Conservation (phyloP, 1,140 invertebrate genomes). For the Cecropterus lyciades region DNA sequence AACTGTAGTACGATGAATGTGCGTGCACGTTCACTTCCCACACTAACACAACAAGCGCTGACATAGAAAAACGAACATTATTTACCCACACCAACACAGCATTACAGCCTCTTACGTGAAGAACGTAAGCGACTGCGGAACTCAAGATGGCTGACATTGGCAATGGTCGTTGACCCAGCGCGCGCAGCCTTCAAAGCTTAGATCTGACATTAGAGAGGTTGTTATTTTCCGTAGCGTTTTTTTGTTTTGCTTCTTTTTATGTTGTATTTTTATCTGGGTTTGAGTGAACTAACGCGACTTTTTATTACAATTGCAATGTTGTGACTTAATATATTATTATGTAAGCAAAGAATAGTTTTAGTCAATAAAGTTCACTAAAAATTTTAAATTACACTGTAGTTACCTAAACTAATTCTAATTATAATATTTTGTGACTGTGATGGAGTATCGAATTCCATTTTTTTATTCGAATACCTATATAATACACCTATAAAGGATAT, state of each 20-base stretch:
- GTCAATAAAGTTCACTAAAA: background rate
- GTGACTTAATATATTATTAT: conserved; percentile 9
- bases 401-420: too few relatives aligned
- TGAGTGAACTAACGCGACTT: conserved; percentile 8
- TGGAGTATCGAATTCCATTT: too few relatives aligned
- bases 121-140: conserved; percentile 81
- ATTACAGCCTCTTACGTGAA: conserved; percentile 82
- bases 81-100: conserved; percentile 64
- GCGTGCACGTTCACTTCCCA: conserved; percentile 62
- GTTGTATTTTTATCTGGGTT: conserved; percentile 24
- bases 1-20: conserved; percentile 48
- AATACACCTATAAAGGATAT: too few relatives aligned
- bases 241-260: conserved; percentile 10
- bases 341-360: background rate
- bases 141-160: conserved; percentile 83
- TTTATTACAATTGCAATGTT: conserved; percentile 12
- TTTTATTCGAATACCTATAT: too few relatives aligned
- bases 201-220: conserved; percentile 81
- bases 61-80: conserved; percentile 81
- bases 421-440: too few relatives aligned
- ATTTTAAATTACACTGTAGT: too few relatives aligned
- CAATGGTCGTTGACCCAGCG: conserved; percentile 80
- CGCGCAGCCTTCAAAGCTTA: conserved; percentile 81
- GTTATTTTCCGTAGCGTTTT: conserved; percentile 60
- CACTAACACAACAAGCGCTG: conserved; percentile 58